A percentile compares a stretch with the other conserved stretches of the same genome.
Conservation (phyloP, 2,113 vertebrate genomes). For the Fulica atra region DNA sequence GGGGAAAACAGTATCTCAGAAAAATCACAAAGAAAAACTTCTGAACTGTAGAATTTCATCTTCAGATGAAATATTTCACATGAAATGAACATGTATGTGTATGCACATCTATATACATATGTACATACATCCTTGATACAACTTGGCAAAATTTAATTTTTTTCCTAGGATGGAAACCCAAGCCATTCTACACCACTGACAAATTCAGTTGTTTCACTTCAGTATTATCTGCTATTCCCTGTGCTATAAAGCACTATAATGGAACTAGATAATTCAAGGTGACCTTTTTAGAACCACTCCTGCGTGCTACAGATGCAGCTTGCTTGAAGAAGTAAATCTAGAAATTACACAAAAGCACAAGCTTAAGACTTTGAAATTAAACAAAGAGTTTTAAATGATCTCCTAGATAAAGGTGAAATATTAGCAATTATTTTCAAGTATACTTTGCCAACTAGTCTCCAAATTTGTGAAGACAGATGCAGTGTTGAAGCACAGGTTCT, state of each 20-base stretch:
- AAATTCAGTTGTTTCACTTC: not conserved
- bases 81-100: not conserved
- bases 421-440: not conserved
- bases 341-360: not conserved
- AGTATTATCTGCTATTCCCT: not conserved
- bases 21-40: not conserved
- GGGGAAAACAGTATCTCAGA: not conserved
- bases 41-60: not conserved
- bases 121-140: not conserved
- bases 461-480: not conserved
- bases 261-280: not conserved
- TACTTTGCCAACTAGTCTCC: not conserved
- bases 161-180: not conserved
- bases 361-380: not conserved
- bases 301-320: fast-evolving
- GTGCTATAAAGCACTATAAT: not conserved
- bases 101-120: not conserved
- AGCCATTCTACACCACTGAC: not conserved
- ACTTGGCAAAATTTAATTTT: not conserved
- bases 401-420: not conserved
- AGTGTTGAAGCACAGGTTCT: not conserved
- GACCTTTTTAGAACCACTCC: not conserved
- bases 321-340: not conserved
- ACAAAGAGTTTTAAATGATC: not conserved
- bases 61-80: not conserved